Conservation (phyloP, 2,113 vertebrate genomes). For the Ifrita kowaldi region DNA sequence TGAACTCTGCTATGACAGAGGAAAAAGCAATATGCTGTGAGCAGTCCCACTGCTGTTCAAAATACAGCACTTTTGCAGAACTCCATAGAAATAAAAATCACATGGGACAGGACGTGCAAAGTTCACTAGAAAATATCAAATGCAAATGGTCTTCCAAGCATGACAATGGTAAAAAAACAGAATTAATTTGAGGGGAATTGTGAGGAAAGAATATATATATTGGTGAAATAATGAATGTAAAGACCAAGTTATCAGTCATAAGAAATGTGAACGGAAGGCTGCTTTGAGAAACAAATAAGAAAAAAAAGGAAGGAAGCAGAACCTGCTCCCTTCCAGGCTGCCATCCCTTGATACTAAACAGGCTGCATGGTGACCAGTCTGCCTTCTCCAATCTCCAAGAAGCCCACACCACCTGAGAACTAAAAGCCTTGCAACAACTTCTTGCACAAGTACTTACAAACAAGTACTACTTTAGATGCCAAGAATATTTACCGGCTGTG, state of each 20-base stretch:
- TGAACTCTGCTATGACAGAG: not conserved
- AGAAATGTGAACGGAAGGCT: not conserved
- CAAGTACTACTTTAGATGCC: not conserved
- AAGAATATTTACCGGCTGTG: not conserved
- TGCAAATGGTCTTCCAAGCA: not conserved
- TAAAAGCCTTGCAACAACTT: not conserved
- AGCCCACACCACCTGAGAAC: not conserved
- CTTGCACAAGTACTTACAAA: not conserved
- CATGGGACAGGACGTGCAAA: not conserved
- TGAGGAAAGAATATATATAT: not conserved
- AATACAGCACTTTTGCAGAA: not conserved
- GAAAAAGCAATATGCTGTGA: not conserved
- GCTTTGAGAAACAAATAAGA: not conserved
- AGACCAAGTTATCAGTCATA: not conserved
- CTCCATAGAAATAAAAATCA: not conserved
- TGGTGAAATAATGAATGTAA: not conserved
- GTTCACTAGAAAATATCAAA: not conserved
- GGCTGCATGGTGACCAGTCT: not conserved
- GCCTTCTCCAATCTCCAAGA: not conserved
- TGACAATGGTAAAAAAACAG: not conserved
- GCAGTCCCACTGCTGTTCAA: not conserved
- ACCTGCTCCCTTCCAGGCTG: not conserved
- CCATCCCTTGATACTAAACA: not conserved
- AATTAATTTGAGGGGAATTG: not conserved
- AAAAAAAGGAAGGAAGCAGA: not conserved